A percentile compares a stretch with the other conserved stretches of the same genome.
Conservation (phyloP, 1,140 invertebrate genomes). For the Zaprionus kolodkinae region DNA sequence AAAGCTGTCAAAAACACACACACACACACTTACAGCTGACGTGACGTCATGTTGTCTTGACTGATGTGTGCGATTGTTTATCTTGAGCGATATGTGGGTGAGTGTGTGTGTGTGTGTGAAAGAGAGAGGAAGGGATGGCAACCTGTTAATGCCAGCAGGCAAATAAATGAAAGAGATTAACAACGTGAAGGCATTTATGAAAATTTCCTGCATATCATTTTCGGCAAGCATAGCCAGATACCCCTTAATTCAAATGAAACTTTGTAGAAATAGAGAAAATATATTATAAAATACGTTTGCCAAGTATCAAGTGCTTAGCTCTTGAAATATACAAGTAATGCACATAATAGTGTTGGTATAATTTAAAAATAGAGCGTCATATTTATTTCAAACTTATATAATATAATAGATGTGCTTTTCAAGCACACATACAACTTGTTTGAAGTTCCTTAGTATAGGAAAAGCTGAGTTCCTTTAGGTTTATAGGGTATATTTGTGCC, state of each 20-base stretch:
- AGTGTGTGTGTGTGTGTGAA: background rate
- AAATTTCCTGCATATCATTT: too few relatives aligned
- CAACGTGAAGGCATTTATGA: conserved; percentile 4
- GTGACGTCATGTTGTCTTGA: conserved; percentile 18
- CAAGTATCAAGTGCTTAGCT: background rate
- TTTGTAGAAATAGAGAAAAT: background rate
- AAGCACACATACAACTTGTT: background rate
- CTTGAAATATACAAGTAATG: background rate
- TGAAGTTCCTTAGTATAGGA: background rate
- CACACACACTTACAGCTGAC: background rate
- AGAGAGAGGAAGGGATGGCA: background rate
- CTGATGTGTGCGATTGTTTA: conserved; percentile 7
- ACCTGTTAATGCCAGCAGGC: conserved; percentile 16
- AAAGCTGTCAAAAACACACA: conserved; percentile 16
- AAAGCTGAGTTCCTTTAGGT: background rate
- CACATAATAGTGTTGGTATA: background rate
- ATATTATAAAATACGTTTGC: background rate
- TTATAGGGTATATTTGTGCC: background rate
- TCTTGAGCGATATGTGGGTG: conserved; percentile 1
- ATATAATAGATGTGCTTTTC: background rate
- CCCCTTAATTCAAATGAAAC: background rate
- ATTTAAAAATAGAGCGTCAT: too few relatives aligned
- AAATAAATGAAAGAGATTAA: conserved; percentile 21
- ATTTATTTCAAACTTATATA: background rate
- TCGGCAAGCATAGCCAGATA: too few relatives aligned